Evolutionary conservation across 2,113 vertebrate genomes (phyloP).

Genomic region (Oreochromis niloticus): DNA sequence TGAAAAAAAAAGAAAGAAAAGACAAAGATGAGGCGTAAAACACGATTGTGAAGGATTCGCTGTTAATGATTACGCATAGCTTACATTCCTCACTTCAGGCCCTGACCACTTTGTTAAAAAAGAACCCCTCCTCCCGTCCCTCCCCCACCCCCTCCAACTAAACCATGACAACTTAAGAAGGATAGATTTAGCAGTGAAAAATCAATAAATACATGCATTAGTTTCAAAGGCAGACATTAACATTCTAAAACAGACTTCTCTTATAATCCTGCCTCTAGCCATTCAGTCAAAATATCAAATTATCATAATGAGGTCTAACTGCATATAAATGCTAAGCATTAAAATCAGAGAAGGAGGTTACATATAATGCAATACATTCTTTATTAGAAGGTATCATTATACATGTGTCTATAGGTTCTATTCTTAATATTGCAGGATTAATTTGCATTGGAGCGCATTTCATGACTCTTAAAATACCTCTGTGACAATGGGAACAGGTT

Average conservation of each 20-base stretch:
- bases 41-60: slow-evolving; percentile 16
- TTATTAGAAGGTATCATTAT: slow-evolving; percentile 17
- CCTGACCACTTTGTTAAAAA: slow-evolving; percentile 51
- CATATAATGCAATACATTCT: slow-evolving; percentile 48
- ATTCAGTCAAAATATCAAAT: slow-evolving; percentile 77
- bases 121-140: neutral
- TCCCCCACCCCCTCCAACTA: neutral
- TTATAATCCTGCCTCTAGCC: slow-evolving; percentile 69
- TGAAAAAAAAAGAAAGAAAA: neutral
- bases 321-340: slow-evolving; percentile 74
- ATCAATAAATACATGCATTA: slow-evolving; percentile 72
- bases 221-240: slow-evolving; percentile 71
- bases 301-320: slow-evolving; percentile 79
- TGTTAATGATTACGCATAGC: slow-evolving; percentile 15
- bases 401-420: neutral
- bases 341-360: slow-evolving; percentile 54
- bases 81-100: slow-evolving; percentile 23
- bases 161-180: slow-evolving; percentile 68
- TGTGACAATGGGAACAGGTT: slow-evolving; percentile 1
- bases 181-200: slow-evolving; percentile 66
- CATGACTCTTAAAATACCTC: neutral
- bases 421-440: neutral
- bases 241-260: slow-evolving; percentile 66
- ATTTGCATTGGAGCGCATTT: slow-evolving; percentile 14
- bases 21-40: slow-evolving; percentile 15